Conservation (phyloP, 2,888 invertebrate species). For the Eupithecia inturbata region DNA sequence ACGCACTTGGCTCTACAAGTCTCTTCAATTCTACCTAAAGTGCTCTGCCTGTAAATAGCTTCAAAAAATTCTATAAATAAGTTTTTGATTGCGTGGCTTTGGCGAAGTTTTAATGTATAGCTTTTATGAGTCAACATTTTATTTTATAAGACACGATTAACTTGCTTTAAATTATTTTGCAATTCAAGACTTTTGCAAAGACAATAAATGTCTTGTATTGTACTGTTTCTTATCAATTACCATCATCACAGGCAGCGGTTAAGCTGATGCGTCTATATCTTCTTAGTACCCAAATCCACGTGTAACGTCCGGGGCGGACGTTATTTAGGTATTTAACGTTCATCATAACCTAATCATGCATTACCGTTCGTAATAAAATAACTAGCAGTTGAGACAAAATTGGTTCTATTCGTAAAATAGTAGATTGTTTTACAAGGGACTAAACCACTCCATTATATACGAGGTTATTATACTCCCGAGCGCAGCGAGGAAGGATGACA, state of each 20-base stretch:
- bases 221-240: background rate
- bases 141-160: background rate
- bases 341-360: too few relatives aligned
- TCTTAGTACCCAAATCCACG: background rate
- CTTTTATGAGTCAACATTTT: background rate
- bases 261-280: background rate
- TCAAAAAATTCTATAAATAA: background rate
- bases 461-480: too few relatives aligned
- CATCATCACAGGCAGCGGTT: background rate
- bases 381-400: background rate
- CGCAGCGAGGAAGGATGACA: too few relatives aligned
- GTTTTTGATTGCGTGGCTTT: background rate
- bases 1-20: background rate
- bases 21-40: background rate
- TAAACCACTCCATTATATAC: too few relatives aligned
- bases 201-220: background rate
- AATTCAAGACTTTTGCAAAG: background rate
- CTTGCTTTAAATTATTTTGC: background rate
- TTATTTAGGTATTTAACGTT: background rate
- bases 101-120: background rate
- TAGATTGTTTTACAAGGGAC: too few relatives aligned
- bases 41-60: background rate
- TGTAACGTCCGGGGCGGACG: background rate
- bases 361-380: background rate
- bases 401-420: background rate